Evolutionary conservation across 2,888 invertebrate species (phyloP), one percentile per base, ranked within the genome.

Genomic region (Mayetiola destructor): DNA sequence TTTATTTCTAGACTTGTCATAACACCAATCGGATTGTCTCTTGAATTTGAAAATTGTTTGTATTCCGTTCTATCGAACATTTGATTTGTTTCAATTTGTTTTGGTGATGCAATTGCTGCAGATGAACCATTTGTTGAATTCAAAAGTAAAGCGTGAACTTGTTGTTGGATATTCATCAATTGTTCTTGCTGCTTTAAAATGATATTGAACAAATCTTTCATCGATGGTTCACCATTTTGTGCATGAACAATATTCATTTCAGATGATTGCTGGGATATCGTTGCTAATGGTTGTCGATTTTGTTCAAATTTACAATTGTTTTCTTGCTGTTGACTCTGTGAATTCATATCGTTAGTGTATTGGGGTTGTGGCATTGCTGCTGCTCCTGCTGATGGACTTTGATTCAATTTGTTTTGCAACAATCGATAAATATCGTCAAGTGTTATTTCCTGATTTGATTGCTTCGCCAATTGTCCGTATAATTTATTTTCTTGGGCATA

Each of bases 1-100:
- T 53, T 53, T 2, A 53, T 53, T 53, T 53, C 53, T 2, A 53
- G 20, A 20, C 53, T 53, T 2, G 53, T 53, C 29, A 53, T 53
- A 5, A 53, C 53, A n/a, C 53, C 53, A 53, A 30, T 20, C 20
- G 27, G 53, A 30, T 29, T 53, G 16, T 16, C 20, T 18, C 18
- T 29, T 12, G 18, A 3, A 18, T 53, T 20, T 3, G 18, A 20
- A 18, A 18, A 5, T 30, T 53, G n/a, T 3, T 10, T 12, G 20
- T 32, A 29, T 14, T 2, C 18, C 27, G 29, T 53, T 10, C 2
- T 20, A 30, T 18, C 30, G 4, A 20, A 20, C 9, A 29, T 53
- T 32, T 30, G 30, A 53, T 32, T 32, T 16, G 16, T 18, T 1
- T 18, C 20, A 2, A 16, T n/a, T 10, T 27, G 27, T 48, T 9